A percentile compares a stretch with the other conserved stretches of the same genome.
phyloP scores from a whole-genome alignment of 2,888 invertebrate genomes.

The Cyclophora albipunctata region DNA sequence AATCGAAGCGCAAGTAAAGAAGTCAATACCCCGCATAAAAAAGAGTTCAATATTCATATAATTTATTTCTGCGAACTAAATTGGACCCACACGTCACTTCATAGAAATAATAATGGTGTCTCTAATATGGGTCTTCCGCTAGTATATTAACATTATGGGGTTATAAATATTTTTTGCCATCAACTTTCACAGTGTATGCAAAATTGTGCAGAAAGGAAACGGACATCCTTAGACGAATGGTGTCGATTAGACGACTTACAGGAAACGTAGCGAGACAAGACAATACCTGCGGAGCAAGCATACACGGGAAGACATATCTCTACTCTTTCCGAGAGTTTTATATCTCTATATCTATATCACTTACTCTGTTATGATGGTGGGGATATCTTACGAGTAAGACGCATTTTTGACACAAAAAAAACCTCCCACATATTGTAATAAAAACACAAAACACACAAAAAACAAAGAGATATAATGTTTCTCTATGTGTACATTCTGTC shows the following conservation, averaged over 20 bases:
- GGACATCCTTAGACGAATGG: slow-evolving; percentile 57
- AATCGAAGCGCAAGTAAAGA: too few species aligned
- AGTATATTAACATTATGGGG: slow-evolving; percentile 31
- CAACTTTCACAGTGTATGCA: slow-evolving; percentile 48
- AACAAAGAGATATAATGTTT: too few species aligned
- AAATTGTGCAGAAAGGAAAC: slow-evolving; percentile 56
- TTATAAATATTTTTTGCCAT: slow-evolving; percentile 30
- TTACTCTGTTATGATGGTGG: too few species aligned
- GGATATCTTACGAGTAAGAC: too few species aligned
- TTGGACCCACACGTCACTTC: slow-evolving; percentile 5
- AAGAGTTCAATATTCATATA: neutral
- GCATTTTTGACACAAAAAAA: too few species aligned
- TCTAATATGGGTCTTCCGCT: slow-evolving; percentile 41
- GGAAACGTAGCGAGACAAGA: slow-evolving; percentile 50
- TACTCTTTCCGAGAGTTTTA: too few species aligned
- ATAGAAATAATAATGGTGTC: slow-evolving; percentile 15
- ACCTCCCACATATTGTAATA: too few species aligned
- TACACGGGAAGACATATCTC: too few species aligned
- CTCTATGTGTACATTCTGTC: too few species aligned
- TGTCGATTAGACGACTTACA: slow-evolving; percentile 29
- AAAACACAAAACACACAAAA: too few species aligned
- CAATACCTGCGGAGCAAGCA: slow-evolving; percentile 29
- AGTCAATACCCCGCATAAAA: too few species aligned
- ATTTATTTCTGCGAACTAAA: slow-evolving; percentile 5
- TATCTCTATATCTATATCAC: too few species aligned